These are phyloP conservation scores for Tribolium freemani DNA, from an alignment of 2,888 invertebrate species.

Conservation along the genomic window DNA sequence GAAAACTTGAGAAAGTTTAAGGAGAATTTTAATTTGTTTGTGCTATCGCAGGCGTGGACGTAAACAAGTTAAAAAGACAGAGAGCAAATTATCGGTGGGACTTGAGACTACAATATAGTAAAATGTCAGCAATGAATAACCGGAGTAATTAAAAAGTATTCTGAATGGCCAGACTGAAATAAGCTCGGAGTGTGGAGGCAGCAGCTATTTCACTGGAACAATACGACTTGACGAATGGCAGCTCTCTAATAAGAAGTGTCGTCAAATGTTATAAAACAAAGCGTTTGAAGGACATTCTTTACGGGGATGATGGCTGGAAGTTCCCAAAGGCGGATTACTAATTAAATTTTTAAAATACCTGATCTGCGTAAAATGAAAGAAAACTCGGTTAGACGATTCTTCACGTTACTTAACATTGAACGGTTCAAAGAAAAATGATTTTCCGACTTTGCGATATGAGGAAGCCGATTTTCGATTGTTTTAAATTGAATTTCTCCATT, in stretches of 20 bases:
- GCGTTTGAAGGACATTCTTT: conserved; percentile 48
- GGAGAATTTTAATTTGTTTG: conserved; percentile 37
- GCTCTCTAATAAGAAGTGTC: conserved; percentile 50
- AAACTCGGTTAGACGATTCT: neutral
- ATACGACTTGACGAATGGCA: conserved; percentile 50
- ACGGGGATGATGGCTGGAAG: conserved; percentile 31
- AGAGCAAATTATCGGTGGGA: conserved; percentile 42
- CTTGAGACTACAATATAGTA: conserved; percentile 44
- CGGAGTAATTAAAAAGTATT: conserved; percentile 52
- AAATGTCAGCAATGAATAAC: conserved; percentile 48
- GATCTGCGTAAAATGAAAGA: neutral
- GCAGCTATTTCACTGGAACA: conserved; percentile 36
- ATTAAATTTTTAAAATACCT: conserved; percentile 30
- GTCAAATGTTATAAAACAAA: conserved; percentile 45
- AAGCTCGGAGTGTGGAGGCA: conserved; percentile 42
- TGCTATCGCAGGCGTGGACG: conserved; percentile 14
- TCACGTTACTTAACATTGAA: too few species aligned
- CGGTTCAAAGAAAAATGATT: neutral
- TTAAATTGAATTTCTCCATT: conserved; percentile 21
- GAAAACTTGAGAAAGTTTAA: conserved; percentile 25
- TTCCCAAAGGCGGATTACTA: conserved; percentile 29
- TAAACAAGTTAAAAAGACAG: conserved; percentile 34
- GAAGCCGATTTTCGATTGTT: conserved; percentile 19
- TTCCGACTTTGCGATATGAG: conserved; percentile 5
- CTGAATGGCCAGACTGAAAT: conserved; percentile 47